These are phyloP conservation scores for Tachypleus tridentatus DNA, from an alignment of 1,140 invertebrate genomes.

Conservation along the genomic window DNA sequence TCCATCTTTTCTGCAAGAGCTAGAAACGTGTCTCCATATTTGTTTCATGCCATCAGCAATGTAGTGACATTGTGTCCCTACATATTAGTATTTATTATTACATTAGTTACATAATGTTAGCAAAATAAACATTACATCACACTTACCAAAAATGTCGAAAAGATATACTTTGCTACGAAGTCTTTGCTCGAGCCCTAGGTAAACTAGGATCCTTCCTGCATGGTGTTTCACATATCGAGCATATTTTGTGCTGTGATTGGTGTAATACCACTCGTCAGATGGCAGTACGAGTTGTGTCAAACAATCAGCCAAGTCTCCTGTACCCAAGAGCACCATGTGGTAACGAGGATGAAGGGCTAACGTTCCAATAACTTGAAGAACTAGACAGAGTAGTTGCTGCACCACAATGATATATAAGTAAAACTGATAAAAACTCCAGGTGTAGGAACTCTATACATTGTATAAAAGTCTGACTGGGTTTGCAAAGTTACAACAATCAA, in stretches of 20 bases:
- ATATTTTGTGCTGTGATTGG: slow-evolving; percentile 56
- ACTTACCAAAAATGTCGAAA: slow-evolving; percentile 35
- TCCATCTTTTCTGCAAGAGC: too few relatives aligned
- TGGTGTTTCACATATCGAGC: slow-evolving; percentile 57
- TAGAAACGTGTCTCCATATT: too few relatives aligned
- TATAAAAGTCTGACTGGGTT: too few relatives aligned
- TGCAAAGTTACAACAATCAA: too few relatives aligned
- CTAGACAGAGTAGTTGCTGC: slow-evolving; percentile 53
- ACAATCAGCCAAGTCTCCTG: slow-evolving; percentile 46
- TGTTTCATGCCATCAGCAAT: too few relatives aligned
- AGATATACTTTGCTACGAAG: slow-evolving; percentile 42
- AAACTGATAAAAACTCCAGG: too few relatives aligned
- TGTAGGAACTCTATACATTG: too few relatives aligned
- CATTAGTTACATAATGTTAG: background rate
- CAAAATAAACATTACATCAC: background rate
- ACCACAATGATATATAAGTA: background rate
- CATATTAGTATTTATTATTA: background rate
- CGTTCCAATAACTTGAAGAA: slow-evolving; percentile 51
- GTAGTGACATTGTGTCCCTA: too few relatives aligned
- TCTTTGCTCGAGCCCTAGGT: slow-evolving; percentile 42
- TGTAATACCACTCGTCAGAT: slow-evolving; percentile 63
- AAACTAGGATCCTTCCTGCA: slow-evolving; percentile 51
- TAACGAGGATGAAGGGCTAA: slow-evolving; percentile 46
- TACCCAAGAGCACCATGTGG: slow-evolving; percentile 44
- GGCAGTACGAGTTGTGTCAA: slow-evolving; percentile 54